These are phyloP conservation scores for Solea senegalensis DNA, from an alignment of 2,113 vertebrate genomes.

Conservation along the genomic window DNA sequence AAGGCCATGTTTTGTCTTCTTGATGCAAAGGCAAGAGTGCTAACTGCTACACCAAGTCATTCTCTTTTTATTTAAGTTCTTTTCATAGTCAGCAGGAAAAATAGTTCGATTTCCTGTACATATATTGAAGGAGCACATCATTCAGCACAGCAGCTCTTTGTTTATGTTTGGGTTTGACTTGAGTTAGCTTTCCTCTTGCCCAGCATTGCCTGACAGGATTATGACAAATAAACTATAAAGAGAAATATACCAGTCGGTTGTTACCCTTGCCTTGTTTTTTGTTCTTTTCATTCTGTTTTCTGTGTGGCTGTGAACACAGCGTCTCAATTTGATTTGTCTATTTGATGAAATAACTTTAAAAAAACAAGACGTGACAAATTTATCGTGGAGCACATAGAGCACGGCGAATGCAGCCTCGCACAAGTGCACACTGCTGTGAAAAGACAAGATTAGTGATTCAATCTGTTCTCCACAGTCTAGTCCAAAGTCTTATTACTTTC, in stretches of 20 bases:
- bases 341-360: slow-evolving; percentile 11
- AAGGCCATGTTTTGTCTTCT: no score
- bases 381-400: slow-evolving; percentile 4
- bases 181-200: slow-evolving; percentile 8
- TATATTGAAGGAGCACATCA: not conserved
- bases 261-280: no score
- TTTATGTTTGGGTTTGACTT: not conserved
- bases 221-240: slow-evolving; percentile 18
- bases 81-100: not conserved
- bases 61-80: slow-evolving; percentile 10
- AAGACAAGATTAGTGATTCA: not conserved
- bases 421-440: not conserved
- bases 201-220: slow-evolving; percentile 31
- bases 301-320: slow-evolving; percentile 1
- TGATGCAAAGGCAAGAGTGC: no score
- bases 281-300: not conserved
- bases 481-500: slow-evolving; percentile 8
- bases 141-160: slow-evolving; percentile 1
- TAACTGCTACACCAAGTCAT: not conserved
- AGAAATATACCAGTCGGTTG: no score
- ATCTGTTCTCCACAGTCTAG: slow-evolving; percentile 1
- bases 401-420: not conserved
- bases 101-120: not conserved
- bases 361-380: not conserved
- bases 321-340: slow-evolving; percentile 4